phyloP scores from a whole-genome alignment of 2,113 vertebrate species.

The Todiramphus saurophagus region DNA sequence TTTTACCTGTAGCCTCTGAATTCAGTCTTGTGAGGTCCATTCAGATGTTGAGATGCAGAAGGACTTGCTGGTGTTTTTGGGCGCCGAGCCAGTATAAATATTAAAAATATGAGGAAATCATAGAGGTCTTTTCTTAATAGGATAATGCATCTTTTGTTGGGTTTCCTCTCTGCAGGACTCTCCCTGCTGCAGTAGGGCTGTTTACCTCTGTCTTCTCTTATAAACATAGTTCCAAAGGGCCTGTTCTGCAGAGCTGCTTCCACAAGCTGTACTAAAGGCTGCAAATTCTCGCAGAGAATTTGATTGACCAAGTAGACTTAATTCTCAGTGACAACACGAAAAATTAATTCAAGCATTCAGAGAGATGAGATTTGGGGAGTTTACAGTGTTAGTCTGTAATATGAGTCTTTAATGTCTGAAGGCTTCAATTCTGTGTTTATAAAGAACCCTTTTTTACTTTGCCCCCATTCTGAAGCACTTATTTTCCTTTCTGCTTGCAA shows the following conservation, averaged over 20 bases:
- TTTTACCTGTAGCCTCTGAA: background rate
- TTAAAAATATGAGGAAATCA: constrained; percentile 27
- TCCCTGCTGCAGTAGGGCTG: constrained; percentile 10
- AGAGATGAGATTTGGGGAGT: background rate
- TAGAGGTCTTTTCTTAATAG: constrained; percentile 34
- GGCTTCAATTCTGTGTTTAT: background rate
- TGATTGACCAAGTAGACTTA: constrained; percentile 7
- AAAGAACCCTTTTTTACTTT: constrained; percentile 17
- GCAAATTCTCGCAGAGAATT: background rate
- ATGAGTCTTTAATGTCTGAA: constrained; percentile 10
- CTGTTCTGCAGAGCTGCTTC: background rate
- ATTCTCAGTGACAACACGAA: background rate
- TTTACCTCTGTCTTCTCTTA: constrained; percentile 9
- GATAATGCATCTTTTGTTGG: constrained; percentile 35
- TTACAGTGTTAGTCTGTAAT: background rate
- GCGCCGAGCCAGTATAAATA: background rate
- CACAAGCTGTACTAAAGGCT: background rate
- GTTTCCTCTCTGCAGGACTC: constrained; percentile 34
- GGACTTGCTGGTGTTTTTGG: background rate
- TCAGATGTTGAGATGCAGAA: background rate
- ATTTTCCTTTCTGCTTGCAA: constrained; percentile 44
- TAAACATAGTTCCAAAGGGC: background rate
- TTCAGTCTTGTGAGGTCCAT: background rate
- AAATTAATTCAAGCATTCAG: constrained; percentile 18
- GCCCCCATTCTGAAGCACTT: constrained; percentile 19